A percentile compares a stretch with the other conserved stretches of the same genome.
These are phyloP conservation scores for Apodemus sylvaticus DNA, from an alignment of 2,113 vertebrate genomes.

Conservation along the genomic window DNA sequence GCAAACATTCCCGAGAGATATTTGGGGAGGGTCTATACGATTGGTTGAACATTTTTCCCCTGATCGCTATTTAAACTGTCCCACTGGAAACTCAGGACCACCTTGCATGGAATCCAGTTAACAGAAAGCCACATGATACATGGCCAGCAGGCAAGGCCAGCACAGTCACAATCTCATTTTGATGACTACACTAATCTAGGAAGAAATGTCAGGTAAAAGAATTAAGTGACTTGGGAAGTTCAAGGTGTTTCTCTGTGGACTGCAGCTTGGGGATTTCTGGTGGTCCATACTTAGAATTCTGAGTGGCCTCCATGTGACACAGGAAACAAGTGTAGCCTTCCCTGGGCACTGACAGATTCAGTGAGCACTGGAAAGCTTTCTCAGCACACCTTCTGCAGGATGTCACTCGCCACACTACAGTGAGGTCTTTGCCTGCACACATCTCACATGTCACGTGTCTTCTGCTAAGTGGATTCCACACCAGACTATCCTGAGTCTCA, in stretches of 20 bases:
- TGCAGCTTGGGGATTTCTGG: slow-evolving; percentile 50
- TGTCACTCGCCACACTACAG: neutral
- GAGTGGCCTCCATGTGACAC: neutral
- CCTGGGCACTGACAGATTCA: too few relatives aligned
- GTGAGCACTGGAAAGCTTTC: too few relatives aligned
- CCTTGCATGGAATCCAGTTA: too few relatives aligned
- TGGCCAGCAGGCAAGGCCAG: too few relatives aligned
- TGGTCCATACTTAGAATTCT: slow-evolving; percentile 55
- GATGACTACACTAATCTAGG: neutral
- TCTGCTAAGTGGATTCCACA: neutral
- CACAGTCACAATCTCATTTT: neutral
- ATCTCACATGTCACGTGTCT: neutral
- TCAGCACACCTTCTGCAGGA: too few relatives aligned
- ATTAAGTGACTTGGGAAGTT: slow-evolving; percentile 19
- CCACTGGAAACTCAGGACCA: neutral
- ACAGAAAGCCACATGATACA: too few relatives aligned
- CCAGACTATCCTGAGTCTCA: neutral
- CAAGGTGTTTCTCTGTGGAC: slow-evolving; percentile 43
- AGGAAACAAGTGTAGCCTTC: too few relatives aligned
- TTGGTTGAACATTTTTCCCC: neutral
- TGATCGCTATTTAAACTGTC: neutral
- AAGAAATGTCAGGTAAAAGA: slow-evolving; percentile 33
- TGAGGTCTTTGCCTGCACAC: neutral
- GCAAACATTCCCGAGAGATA: neutral
- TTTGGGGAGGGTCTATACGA: neutral